Base-by-base conservation (phyloP, 2,797 vertebrate genomes). In the Muscicapa striata region DNA sequence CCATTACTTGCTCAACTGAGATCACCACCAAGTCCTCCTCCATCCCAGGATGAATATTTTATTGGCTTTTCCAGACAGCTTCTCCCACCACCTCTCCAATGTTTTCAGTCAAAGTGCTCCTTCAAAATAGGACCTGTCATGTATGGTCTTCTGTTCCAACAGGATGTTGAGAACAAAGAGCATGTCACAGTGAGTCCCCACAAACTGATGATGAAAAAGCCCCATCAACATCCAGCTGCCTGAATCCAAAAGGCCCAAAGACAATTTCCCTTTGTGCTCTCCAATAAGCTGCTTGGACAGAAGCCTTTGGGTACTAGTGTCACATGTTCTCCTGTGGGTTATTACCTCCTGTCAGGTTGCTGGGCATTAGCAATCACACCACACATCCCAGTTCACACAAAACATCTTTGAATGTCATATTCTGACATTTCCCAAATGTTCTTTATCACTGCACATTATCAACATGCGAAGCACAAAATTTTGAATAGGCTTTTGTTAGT, bases 341-440 rank as follows among this genome's bases (percentile, higher is more conserved):
- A 15, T 48, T 30, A 40, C 40, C 20, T 89, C 54, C 57, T 67
- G 20, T 52, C 29, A n/a, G 15, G 32, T 57, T 48, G 77, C n/a
- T 19, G 55, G 45, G 45, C 22, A 27, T 30, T 49, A 82, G 26
- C 32, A 67, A 43, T 52, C 64, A 84, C 45, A 84, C 8, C 14
- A 40, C 23, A 55, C 3, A 13, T 43, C 43, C 34, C 62, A 86
- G 30, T 8, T 79, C 40, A 82, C 15, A 34, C 9, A 77, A 69
- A 90, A 34, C 3, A 2, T 63, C 40, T 73, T 66, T 70, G 41
- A 75, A 87, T 63, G 45, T 55, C 29, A 4, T 46, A 27, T 38
- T 88, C 5, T 0, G 2, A 43, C n/a, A n/a, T 55, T 64, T 76
- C 7, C 36, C 23, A 27, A 27, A 20, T 5, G 8, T 1, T 1